Conservation (phyloP, 2,113 vertebrate species). For the Phaethornis superciliosus region DNA sequence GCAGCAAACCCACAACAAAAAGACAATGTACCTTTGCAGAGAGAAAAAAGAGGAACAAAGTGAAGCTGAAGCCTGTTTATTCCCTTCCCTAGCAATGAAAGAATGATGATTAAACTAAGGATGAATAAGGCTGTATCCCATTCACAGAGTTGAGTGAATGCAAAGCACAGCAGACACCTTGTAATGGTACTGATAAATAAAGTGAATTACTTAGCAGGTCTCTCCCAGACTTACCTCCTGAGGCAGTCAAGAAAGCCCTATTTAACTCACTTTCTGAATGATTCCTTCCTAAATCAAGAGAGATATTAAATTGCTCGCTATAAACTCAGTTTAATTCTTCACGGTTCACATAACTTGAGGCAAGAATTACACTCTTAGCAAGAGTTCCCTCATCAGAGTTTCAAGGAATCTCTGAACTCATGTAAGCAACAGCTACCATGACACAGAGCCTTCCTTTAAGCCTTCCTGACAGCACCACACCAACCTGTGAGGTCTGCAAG, state of each 20-base stretch:
- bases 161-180: constrained; percentile 29
- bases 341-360: constrained; percentile 22
- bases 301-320: constrained; percentile 33
- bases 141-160: background rate
- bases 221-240: constrained; percentile 30
- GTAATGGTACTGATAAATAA: constrained; percentile 14
- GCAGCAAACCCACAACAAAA: background rate
- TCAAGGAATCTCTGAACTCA: background rate
- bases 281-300: constrained; percentile 57
- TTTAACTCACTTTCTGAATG: constrained; percentile 58
- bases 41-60: background rate
- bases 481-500: background rate
- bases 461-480: background rate
- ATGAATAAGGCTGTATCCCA: background rate
- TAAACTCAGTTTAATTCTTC: constrained; percentile 47
- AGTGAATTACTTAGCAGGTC: constrained; percentile 28
- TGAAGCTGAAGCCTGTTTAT: background rate
- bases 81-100: background rate
- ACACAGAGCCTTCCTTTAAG: background rate
- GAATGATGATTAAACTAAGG: background rate
- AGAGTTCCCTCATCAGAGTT: background rate
- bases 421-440: accelerated
- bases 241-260: constrained; percentile 30
- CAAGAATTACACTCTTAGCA: background rate
- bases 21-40: background rate